Evolutionary conservation across 2,797 vertebrate species (phyloP), one percentile per base, ranked within the genome.

Genomic region (Eulemur coronatus): DNA sequence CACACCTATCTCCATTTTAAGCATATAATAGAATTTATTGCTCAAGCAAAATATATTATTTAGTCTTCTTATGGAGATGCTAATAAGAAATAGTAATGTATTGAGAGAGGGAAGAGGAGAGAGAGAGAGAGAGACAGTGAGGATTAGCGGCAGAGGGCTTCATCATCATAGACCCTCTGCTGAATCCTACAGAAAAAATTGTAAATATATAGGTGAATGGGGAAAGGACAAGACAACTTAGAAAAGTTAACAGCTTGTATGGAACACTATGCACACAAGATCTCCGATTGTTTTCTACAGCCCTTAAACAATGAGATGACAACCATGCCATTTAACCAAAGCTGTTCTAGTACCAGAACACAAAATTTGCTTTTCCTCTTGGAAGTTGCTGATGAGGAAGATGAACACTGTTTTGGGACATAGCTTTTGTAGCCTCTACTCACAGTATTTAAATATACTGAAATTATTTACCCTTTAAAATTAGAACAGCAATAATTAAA

Each of bases 281-380:
- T 61, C 89, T 92, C 63, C 75, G 4, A 63, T 75, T 70, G 69
- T 46, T 75, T 57, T 84, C 70, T 48, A 86, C 0, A 35, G 22
- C 33, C 33, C 11, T 89, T 84, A 89, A 88, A 84, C 9, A 84
- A 87, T 26, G 57, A 84, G 46, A 70, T 75, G 48, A n/a, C 22
- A 91, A 41, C 14, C 18, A 13, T 50, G 67, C 67, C 46, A 63
- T 35, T 63, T n/a, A 75, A 70, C 46, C 5, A 57, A 92, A 82
- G 7, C 30, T 63, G 46, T 50, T 94, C 50, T n/a, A 76, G 4
- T 14, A 61, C 11, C 89, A 69, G 63, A 94, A 38, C 38, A 80
- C 24, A 87, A 81, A 43, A 69, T 90, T 70, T 95, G 18, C 55
- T 92, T 92, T 57, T 84, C 67, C 86, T 90, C n/a, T 91, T 52